Conservation (phyloP, 2,888 invertebrate genomes). For the Oxycera nigricornis region DNA sequence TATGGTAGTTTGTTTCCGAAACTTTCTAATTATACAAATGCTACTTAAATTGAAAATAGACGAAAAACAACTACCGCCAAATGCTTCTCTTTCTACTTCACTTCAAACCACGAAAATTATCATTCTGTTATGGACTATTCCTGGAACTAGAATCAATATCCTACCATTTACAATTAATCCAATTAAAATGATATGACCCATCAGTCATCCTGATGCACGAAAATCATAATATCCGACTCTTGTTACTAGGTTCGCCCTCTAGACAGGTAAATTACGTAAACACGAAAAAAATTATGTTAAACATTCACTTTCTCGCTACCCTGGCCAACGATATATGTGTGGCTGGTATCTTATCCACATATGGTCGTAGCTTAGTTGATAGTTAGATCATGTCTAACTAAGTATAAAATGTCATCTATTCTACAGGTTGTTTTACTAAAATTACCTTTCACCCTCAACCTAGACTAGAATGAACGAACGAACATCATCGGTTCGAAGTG, state of each 20-base stretch:
- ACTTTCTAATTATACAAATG: no score
- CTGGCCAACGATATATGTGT: not conserved
- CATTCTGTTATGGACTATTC: no score
- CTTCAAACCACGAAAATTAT: not conserved
- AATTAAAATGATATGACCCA: constrained; percentile 22
- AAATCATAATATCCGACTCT: constrained; percentile 1
- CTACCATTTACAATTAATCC: constrained; percentile 20
- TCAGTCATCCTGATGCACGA: not conserved
- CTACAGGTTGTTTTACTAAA: constrained; percentile 7
- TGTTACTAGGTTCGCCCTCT: not conserved
- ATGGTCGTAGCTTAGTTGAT: not conserved
- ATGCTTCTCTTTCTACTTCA: no score
- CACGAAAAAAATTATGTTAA: constrained; percentile 25
- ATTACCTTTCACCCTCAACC: not conserved
- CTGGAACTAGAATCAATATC: constrained; percentile 1
- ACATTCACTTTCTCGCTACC: not conserved
- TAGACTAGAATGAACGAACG: no score
- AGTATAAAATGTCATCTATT: not conserved
- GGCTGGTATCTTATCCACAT: not conserved
- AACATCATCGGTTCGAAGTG: not conserved
- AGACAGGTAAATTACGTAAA: constrained; percentile 6
- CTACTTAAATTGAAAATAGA: no score
- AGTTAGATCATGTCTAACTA: not conserved
- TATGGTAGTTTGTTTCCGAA: no score
- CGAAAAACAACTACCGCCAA: no score